Evolutionary conservation across 2,113 vertebrate species (phyloP).

Genomic region (Sterrhoptilus dennistouni): DNA sequence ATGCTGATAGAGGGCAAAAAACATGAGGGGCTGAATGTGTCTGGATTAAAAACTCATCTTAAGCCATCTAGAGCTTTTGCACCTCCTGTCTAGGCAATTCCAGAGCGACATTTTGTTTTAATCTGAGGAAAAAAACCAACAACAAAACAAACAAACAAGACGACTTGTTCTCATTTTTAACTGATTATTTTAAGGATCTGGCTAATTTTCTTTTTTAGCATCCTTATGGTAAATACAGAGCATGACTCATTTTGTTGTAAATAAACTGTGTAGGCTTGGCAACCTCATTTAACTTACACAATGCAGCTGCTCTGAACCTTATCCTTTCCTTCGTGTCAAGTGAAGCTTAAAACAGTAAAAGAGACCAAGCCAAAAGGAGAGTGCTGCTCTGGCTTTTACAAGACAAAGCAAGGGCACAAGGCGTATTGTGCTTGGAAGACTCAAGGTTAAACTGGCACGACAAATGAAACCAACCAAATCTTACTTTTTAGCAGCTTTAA

Average conservation of each 20-base stretch:
- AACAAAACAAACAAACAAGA: background rate
- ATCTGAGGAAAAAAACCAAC: background rate
- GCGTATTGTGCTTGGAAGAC: background rate
- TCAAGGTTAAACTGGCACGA: background rate
- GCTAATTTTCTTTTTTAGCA: background rate
- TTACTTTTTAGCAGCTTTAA: background rate
- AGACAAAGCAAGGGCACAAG: background rate
- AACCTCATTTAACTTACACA: background rate
- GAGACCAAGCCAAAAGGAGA: background rate
- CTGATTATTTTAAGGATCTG: background rate
- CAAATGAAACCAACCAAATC: background rate
- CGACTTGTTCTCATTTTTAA: background rate
- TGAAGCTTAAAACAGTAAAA: background rate
- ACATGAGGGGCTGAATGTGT: background rate
- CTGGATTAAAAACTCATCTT: background rate
- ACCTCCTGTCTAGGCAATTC: background rate
- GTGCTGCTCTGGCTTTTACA: background rate
- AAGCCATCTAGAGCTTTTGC: background rate
- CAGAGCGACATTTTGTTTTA: background rate
- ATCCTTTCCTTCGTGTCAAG: background rate
- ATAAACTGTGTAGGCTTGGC: background rate
- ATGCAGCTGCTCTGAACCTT: background rate
- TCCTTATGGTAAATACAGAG: background rate
- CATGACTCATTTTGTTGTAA: background rate
- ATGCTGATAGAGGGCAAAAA: background rate